These are phyloP conservation scores for Clusia tigrina DNA, from an alignment of 2,888 invertebrate genomes.

Conservation along the genomic window DNA sequence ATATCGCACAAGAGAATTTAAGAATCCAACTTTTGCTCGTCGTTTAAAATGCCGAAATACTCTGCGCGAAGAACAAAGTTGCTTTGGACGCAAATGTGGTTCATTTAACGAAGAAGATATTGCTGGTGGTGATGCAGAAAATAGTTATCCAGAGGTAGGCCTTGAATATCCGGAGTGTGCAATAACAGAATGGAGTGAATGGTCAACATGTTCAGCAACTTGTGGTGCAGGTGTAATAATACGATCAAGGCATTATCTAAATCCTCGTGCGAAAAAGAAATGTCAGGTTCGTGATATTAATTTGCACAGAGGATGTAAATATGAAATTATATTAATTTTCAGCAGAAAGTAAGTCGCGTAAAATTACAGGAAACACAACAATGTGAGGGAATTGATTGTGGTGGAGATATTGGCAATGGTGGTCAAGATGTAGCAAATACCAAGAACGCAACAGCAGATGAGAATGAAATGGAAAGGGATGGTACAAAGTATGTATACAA, in stretches of 20 bases:
- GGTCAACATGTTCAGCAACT: slow-evolving; percentile 80
- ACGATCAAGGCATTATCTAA: slow-evolving; percentile 73
- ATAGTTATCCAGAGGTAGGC: slow-evolving; percentile 49
- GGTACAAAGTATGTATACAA: slow-evolving; percentile 43
- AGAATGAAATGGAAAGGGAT: slow-evolving; percentile 35
- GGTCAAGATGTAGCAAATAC: slow-evolving; percentile 19
- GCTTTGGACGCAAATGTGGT: slow-evolving; percentile 61
- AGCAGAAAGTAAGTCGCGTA: slow-evolving; percentile 56
- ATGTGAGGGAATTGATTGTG: slow-evolving; percentile 63
- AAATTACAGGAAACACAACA: slow-evolving; percentile 65
- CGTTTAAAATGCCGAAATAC: slow-evolving; percentile 54
- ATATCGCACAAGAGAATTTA: slow-evolving; percentile 59
- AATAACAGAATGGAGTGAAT: slow-evolving; percentile 77
- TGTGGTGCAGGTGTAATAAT: slow-evolving; percentile 77
- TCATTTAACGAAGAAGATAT: slow-evolving; percentile 52
- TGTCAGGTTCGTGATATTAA: slow-evolving; percentile 70
- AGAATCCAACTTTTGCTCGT: slow-evolving; percentile 53
- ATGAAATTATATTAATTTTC: slow-evolving; percentile 1
- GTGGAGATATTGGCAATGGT: slow-evolving; percentile 53
- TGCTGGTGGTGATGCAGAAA: slow-evolving; percentile 39
- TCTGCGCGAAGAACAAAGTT: slow-evolving; percentile 58
- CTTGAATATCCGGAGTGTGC: slow-evolving; percentile 70
- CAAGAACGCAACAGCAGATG: slow-evolving; percentile 31
- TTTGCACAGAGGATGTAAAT: too few species aligned
- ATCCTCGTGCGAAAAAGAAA: slow-evolving; percentile 70